Evolutionary conservation across 2,113 vertebrate species (phyloP).

Genomic region (Desmodus rotundus): DNA sequence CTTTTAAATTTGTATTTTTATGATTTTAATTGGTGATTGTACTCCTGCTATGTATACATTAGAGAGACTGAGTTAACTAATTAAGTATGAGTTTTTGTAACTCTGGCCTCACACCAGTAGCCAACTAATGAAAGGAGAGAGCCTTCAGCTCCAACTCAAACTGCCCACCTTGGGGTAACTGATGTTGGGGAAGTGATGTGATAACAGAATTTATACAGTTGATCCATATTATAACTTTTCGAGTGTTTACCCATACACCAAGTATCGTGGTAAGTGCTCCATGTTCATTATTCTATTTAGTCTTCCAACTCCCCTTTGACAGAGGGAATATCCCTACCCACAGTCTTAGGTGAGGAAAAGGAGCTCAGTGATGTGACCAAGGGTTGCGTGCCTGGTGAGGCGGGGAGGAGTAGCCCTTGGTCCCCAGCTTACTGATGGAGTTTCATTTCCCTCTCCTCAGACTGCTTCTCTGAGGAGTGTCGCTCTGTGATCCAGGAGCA

Average conservation of each 20-base stretch:
- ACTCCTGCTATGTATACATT: not conserved
- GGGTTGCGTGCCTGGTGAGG: not conserved
- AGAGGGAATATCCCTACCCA: not conserved
- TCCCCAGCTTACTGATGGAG: not conserved
- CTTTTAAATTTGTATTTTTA: slow-evolving; percentile 35
- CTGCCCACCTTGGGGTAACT: not conserved
- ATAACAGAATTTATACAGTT: not conserved
- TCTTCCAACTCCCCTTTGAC: not conserved
- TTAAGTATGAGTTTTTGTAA: not conserved
- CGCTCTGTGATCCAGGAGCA: slow-evolving; percentile 94
- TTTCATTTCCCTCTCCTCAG: slow-evolving; percentile 70
- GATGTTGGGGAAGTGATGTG: not conserved
- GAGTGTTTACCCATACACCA: not conserved
- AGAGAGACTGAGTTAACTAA: not conserved
- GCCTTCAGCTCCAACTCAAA: not conserved
- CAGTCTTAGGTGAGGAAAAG: not conserved
- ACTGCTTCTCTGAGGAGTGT: slow-evolving; percentile 82
- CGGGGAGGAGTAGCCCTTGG: not conserved
- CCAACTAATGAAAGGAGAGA: not conserved
- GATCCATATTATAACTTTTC: not conserved
- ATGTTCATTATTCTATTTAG: not conserved
- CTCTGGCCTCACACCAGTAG: not conserved
- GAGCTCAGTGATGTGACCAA: not conserved
- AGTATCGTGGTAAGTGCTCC: not conserved
- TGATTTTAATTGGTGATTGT: not conserved